Percentiles rank a stretch among this genome's conserved stretches.
Conservation (phyloP, 2,113 vertebrate species). For the Miniopterus natalensis region DNA sequence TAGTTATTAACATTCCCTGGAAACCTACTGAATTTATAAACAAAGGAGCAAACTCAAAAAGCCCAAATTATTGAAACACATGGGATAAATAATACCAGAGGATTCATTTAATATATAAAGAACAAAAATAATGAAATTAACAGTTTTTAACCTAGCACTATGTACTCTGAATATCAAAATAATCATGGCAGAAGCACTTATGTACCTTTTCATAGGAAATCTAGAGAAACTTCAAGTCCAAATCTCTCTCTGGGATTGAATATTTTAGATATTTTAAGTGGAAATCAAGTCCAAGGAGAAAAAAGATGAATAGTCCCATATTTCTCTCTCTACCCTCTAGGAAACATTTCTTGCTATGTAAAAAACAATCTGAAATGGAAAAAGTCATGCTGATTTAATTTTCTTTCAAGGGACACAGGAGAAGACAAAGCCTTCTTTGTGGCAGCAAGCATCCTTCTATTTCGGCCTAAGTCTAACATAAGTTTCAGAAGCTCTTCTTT, state of each 20-base stretch:
- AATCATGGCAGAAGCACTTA: slow-evolving; percentile 7
- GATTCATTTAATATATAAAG: slow-evolving; percentile 28
- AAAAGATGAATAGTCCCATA: slow-evolving; percentile 16
- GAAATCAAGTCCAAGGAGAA: slow-evolving; percentile 25
- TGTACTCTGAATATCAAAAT: slow-evolving; percentile 9
- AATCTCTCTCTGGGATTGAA: slow-evolving; percentile 38
- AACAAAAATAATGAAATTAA: slow-evolving; percentile 3
- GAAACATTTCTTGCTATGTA: slow-evolving; percentile 66
- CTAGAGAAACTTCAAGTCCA: slow-evolving; percentile 33
- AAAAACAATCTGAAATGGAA: slow-evolving; percentile 60
- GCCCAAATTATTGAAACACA: slow-evolving; percentile 50
- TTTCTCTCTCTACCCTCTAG: slow-evolving; percentile 56
- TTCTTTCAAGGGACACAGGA: slow-evolving; percentile 62
- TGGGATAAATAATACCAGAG: not conserved
- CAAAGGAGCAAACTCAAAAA: slow-evolving; percentile 24
- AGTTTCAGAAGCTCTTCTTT: slow-evolving; percentile 64
- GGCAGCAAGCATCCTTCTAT: slow-evolving; percentile 69
- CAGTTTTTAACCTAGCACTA: slow-evolving; percentile 13
- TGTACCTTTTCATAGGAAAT: slow-evolving; percentile 20
- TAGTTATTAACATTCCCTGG: slow-evolving; percentile 46
- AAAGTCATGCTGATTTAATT: slow-evolving; percentile 77
- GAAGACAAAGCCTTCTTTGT: slow-evolving; percentile 74
- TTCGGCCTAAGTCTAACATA: slow-evolving; percentile 63
- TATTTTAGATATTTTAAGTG: slow-evolving; percentile 63
- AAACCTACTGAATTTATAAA: slow-evolving; percentile 53